A percentile compares a stretch with the other conserved stretches of the same genome.
Evolutionary conservation across 1,140 invertebrate genomes (phyloP).

Genomic region (Zaprionus kolodkinae): DNA sequence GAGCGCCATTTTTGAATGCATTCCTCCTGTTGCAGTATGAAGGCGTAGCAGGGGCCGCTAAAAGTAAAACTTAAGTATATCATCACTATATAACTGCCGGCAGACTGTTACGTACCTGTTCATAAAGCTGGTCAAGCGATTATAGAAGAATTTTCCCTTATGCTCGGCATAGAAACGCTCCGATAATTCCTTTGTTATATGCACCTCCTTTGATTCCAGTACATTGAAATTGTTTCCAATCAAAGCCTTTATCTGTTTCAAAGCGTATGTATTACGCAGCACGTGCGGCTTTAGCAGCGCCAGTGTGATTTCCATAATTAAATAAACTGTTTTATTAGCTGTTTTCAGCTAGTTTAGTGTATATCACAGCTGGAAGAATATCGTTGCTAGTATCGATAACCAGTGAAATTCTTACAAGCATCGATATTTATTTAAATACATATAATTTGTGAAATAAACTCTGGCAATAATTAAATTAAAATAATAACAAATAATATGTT

Average conservation of each 20-base stretch:
- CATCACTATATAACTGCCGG: background rate
- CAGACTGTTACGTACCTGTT: slow-evolving; percentile 86
- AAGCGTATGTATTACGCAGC: slow-evolving; percentile 88
- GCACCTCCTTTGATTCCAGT: slow-evolving; percentile 88
- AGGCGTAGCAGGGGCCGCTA: slow-evolving; percentile 92
- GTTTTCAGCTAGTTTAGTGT: background rate
- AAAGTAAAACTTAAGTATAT: slow-evolving; percentile 57
- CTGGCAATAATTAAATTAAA: too few species aligned
- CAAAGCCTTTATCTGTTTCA: slow-evolving; percentile 88
- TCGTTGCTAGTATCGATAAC: background rate
- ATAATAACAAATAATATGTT: too few species aligned
- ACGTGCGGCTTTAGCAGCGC: slow-evolving; percentile 91
- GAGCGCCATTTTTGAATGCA: slow-evolving; percentile 92
- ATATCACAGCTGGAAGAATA: background rate
- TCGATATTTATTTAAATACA: background rate
- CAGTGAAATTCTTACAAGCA: background rate
- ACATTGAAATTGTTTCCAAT: slow-evolving; percentile 91
- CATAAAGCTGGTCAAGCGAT: slow-evolving; percentile 94
- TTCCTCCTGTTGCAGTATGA: slow-evolving; percentile 90
- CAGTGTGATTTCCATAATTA: slow-evolving; percentile 85
- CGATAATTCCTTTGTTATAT: slow-evolving; percentile 87
- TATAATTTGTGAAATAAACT: background rate
- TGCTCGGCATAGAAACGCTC: slow-evolving; percentile 94
- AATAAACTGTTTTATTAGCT: background rate
- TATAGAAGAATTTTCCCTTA: slow-evolving; percentile 93